Evolutionary conservation across 2,888 invertebrate species (phyloP), one percentile per base, ranked within the genome.

Genomic region (Carterocephalus palaemon): DNA sequence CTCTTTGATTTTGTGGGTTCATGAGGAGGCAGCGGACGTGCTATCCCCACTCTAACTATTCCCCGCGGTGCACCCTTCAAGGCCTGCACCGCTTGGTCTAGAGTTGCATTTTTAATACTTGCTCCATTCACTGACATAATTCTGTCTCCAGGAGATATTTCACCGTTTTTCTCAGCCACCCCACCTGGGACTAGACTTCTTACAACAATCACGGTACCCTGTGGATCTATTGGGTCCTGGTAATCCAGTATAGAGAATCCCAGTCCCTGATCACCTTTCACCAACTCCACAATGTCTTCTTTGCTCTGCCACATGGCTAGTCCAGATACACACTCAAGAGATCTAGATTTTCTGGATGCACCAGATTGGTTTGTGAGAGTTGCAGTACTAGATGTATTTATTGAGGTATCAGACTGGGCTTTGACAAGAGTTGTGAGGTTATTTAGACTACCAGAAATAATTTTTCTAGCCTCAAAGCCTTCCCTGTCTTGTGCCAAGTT

Each of bases 191-290:
- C 99, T 56, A 99, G 89, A 70, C 98, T 98, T 62, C 98, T 91
- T 60, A 99, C 96, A 53, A 99, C 98, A 79, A 99, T 98, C 59
- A 98, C 97, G 57, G 97, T 97, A 65, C 97, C 95, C 64, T 93
- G 93, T 45, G 96, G 92, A 87, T 99, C 98, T 68, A 97, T 89
- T 24, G 99, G 99, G 86, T 99, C 99, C 90, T 97, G 97, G 83
- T 97, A 97, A 84, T 97, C 99, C 53, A 99, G 90, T 67, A 99
- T 97, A 58, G 98, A 98, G 89, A 99, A 99, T 52, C 99, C 99
- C 50, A 99, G 92, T 38, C 99, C 99, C 64, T 95, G 92, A 69
- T 98, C 97, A 57, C 95, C 96, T 88, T 99, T 99, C 47, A 92
- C 89, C 52, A 99, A 90, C 73, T 96, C 93, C 52, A 99, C 93